Percentiles rank a stretch among this genome's conserved stretches.
Evolutionary conservation across 1,140 invertebrate species (phyloP).

Genomic region (Drosophila albomicans): DNA sequence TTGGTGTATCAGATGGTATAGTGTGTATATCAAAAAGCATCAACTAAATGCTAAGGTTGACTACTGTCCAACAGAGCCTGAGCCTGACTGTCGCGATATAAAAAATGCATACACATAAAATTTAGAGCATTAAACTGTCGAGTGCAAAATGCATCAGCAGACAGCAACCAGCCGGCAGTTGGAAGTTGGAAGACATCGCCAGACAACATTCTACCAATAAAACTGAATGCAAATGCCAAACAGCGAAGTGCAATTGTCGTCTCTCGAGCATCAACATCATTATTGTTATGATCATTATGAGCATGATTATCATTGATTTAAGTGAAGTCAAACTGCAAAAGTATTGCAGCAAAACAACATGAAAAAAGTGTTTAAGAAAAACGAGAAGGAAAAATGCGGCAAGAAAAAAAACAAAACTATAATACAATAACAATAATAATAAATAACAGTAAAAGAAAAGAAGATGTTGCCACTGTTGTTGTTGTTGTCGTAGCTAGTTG

Average conservation of each 20-base stretch:
- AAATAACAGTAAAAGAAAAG: conserved; percentile 73
- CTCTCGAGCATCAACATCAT: conserved; percentile 24
- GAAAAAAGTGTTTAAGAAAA: conserved; percentile 56
- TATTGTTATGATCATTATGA: conserved; percentile 31
- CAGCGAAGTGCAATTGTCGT: conserved; percentile 63
- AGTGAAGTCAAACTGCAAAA: conserved; percentile 66
- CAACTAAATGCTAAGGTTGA: conserved; percentile 81
- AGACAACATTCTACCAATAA: conserved; percentile 52
- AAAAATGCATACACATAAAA: conserved; percentile 81
- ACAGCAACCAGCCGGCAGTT: background rate
- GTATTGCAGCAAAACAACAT: conserved; percentile 59
- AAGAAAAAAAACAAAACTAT: conserved; percentile 21
- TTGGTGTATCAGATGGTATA: conserved; percentile 14
- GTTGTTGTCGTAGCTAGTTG: conserved; percentile 28
- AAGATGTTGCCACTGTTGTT: conserved; percentile 67
- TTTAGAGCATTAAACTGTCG: conserved; percentile 81
- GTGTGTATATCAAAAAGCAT: conserved; percentile 63
- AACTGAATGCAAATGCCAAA: conserved; percentile 79
- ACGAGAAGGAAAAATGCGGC: conserved; percentile 1
- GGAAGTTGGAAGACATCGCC: too few species aligned
- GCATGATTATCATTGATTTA: conserved; percentile 72
- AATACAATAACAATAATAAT: conserved; percentile 60
- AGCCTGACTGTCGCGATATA: conserved; percentile 44
- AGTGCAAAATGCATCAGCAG: conserved; percentile 31
- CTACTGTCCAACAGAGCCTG: conserved; percentile 40